Evolutionary conservation across 2,797 vertebrate genomes (phyloP), one percentile per base, ranked within the genome.

Genomic region (Sylvia borin): DNA sequence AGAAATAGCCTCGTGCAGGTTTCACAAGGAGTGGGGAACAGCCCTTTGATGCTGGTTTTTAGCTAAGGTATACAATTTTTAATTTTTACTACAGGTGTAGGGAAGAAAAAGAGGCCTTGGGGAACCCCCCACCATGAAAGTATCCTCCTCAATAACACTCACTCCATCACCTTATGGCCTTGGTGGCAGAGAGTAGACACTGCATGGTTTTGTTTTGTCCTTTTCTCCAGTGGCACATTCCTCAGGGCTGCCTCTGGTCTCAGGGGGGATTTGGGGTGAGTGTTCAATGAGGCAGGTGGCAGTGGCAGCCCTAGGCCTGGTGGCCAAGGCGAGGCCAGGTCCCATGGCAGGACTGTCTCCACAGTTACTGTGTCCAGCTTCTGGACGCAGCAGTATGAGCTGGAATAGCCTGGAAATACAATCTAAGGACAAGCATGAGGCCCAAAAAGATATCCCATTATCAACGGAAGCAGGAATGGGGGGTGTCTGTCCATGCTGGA

Each of bases 81-180:
- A 40, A 40, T 40, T 40, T 40, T 40, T 40, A 40, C 40, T 18
- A 57, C n/a, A 40, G 5, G 12, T 1, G 1, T 4, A 29, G 32
- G 38, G 36, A 72, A 68, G 31, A 40, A n/a, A 75, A 64, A 81
- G n/a, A 19, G 47, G 25, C 20, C 32, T 66, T 3, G 0, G 40
- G 64, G 31, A 82, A 16, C 11, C 10, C 2, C 60, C 40, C 57
- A 60, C 43, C 40, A 16, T 1, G 1, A 53, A 53, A 89, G 11
- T 2, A 3, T 36, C 27, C n/a, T 73, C 50, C 21, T 40, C 11
- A 7, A 0, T 4, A 42, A 36, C 0, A 0, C 57, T 25, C 40
- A 8, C 15, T 24, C 65, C 17, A 18, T 10, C 2, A 2, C 48
- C 53, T 60, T 3, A 5, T 0, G 8, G 29, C 55, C 58, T 68